These are phyloP conservation scores for Sesamia nonagrioides DNA, from an alignment of 1,140 invertebrate species.

Conservation along the genomic window DNA sequence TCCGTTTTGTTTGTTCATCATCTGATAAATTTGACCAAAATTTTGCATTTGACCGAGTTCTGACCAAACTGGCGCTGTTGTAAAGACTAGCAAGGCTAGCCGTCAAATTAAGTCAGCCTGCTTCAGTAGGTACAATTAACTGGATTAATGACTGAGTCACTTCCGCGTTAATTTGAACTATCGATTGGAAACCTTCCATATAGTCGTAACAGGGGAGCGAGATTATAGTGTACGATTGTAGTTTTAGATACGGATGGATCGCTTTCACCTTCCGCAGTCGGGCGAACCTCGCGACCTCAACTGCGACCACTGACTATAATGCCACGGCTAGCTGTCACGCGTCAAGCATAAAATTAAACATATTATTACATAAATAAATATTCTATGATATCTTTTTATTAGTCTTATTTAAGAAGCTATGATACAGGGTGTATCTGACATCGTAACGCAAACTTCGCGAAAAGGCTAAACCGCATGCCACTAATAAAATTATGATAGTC, in stretches of 20 bases:
- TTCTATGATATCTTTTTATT: not conserved
- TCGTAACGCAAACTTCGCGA: no score
- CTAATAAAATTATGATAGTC: no score
- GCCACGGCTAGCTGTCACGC: slow-evolving; percentile 1
- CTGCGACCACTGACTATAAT: slow-evolving; percentile 17
- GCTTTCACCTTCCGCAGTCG: slow-evolving; percentile 48
- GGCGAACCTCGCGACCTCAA: slow-evolving; percentile 29
- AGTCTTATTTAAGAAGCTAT: not conserved
- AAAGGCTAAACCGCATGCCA: no score
- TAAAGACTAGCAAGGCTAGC: not conserved
- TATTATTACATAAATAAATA: slow-evolving; percentile 12
- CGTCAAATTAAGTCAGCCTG: slow-evolving; percentile 1
- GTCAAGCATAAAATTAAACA: slow-evolving; percentile 14
- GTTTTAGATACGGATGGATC: slow-evolving; percentile 44
- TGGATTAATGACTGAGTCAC: slow-evolving; percentile 46
- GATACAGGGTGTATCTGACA: no score
- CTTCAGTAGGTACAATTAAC: slow-evolving; percentile 43
- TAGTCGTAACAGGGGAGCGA: slow-evolving; percentile 1
- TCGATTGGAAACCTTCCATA: slow-evolving; percentile 39
- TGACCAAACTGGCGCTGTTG: not conserved
- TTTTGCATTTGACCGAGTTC: no score
- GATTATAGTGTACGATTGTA: slow-evolving; percentile 31
- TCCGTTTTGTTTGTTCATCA: no score
- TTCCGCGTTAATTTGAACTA: slow-evolving; percentile 48
- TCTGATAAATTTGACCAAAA: no score